Evolutionary conservation across 2,797 vertebrate species (phyloP), one percentile per base, ranked within the genome.

Genomic region (Carduelis carduelis): DNA sequence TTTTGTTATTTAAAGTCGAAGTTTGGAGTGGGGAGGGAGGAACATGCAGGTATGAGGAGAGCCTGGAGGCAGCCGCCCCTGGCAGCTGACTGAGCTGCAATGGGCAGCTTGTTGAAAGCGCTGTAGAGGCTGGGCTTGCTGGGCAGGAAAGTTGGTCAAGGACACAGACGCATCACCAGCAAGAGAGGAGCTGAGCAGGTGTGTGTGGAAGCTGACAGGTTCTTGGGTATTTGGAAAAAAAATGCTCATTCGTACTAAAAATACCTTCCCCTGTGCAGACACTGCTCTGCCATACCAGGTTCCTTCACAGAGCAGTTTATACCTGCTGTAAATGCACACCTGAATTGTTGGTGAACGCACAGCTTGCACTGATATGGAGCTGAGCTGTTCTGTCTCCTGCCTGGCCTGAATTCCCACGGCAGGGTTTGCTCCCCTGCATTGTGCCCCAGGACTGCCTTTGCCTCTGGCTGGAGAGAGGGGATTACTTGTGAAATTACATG

Each of bases 131-230:
- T 89, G 56, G 22, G 50, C 66, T 89, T 5, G 4, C 52, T 28
- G 20, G 17, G 47, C 82, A 43, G 61, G 47, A 41, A 83, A 44
- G 64, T 11, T 86, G 80, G 37, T 71, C 76, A 71, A 81, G 86
- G 83, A 71, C 90, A 53, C 12, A 26, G 56, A 8, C 0, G 0
- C 8, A 12, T 37, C 4, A 3, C 26, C 46, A 63, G 71, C 1
- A 2, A 57, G 70, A 41, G 32, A 28, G 20, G 52, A 77, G 47
- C 68, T 37, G 68, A 77, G 76, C 64, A 59, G 60, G 28, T 11
- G 2, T 7, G 6, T 0, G 1, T 3, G 49, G 41, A 59, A 34
- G 44, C 87, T 43, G 35, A 12, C 14, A 37, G 71, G 41, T 34
- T 55, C 41, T 15, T 7, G 6, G 9, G n/a, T 80, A 13, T 24